Evolutionary conservation across 2,797 vertebrate species (phyloP).

Genomic region (Peromyscus aztecus): DNA sequence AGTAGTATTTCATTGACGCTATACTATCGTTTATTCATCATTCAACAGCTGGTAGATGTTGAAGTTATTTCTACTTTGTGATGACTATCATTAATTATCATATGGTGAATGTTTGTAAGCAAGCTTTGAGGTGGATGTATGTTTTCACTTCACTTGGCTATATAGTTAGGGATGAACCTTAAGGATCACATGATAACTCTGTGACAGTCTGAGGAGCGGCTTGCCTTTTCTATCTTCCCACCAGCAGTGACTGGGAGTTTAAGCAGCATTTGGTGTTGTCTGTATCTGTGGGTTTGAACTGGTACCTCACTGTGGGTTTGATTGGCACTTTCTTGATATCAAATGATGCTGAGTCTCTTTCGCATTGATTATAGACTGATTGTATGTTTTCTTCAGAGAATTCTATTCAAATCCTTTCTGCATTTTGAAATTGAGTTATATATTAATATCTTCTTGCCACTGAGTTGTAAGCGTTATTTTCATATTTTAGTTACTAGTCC

Average conservation of each 20-base stretch:
- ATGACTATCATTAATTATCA: background rate
- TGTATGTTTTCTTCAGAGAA: conserved; percentile 14
- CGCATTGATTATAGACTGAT: background rate
- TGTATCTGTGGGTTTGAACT: background rate
- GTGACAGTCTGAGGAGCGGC: background rate
- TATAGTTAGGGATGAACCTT: background rate
- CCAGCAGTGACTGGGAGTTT: background rate
- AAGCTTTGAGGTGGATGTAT: background rate
- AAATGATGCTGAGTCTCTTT: background rate
- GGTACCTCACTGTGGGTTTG: background rate
- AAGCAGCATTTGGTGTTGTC: background rate
- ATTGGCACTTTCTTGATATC: background rate
- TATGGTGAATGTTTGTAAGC: background rate
- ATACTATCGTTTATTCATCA: background rate
- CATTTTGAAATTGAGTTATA: conserved; percentile 31
- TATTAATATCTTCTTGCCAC: background rate
- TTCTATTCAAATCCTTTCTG: conserved; percentile 17
- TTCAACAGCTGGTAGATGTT: background rate
- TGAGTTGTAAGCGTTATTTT: background rate
- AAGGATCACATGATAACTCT: background rate
- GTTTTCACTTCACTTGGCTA: background rate
- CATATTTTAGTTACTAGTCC: background rate
- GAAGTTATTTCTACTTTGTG: background rate
- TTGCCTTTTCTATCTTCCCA: background rate
- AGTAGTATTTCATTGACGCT: background rate